These are phyloP conservation scores for Vanacampus margaritifer DNA, from an alignment of 2,113 vertebrate species.

Conservation along the genomic window DNA sequence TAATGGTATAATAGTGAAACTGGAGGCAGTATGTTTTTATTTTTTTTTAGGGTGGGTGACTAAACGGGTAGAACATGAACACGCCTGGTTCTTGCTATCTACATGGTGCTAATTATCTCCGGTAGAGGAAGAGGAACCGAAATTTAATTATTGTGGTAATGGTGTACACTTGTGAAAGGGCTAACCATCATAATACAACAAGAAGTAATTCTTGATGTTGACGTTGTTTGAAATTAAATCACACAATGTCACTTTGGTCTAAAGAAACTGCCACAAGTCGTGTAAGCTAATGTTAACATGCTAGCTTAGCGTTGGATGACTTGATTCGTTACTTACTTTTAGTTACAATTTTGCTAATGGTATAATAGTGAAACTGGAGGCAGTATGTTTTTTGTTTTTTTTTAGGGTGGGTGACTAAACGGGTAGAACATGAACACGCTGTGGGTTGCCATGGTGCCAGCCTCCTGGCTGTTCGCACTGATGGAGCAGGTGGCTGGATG, in stretches of 20 bases:
- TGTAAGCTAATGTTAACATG: not conserved
- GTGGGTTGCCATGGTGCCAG: conserved; percentile 57
- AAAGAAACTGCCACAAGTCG: not conserved
- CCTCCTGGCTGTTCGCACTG: conserved; percentile 35
- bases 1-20: not conserved
- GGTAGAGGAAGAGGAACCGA: not conserved
- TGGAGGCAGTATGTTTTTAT: not conserved
- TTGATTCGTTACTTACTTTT: not conserved
- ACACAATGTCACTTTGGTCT: not conserved
- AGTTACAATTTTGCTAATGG: too few relatives aligned
- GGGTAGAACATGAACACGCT: conserved; percentile 23
- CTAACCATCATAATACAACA: not conserved
- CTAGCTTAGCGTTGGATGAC: not conserved
- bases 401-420: not conserved
- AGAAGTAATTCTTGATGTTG: not conserved
- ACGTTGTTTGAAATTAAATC: not conserved
- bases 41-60: not conserved
- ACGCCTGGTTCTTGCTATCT: too few relatives aligned
- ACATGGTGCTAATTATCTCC: too few relatives aligned
- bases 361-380: not conserved
- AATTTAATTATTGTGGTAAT: not conserved
- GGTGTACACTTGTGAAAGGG: not conserved
- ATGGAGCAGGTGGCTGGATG: conserved; percentile 43
- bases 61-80: conserved; percentile 17
- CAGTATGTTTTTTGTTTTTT: too few relatives aligned